Percentiles rank a stretch among this genome's conserved stretches.
These are phyloP conservation scores for Chinchilla lanigera DNA, from an alignment of 2,113 vertebrate species.

Conservation along the genomic window DNA sequence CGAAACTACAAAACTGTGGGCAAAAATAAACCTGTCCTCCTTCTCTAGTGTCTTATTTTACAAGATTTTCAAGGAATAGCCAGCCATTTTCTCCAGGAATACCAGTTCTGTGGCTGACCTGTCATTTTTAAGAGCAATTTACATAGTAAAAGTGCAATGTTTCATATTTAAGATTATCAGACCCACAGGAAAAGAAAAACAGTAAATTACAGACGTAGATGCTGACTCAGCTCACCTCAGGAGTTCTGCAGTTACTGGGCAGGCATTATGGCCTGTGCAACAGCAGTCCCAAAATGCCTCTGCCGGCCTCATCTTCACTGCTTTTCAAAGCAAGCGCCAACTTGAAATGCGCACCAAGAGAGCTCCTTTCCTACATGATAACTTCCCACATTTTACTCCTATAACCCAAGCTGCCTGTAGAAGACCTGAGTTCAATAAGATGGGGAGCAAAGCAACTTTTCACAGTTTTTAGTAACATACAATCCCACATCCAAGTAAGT, in stretches of 20 bases:
- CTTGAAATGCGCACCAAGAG: slow-evolving; percentile 22
- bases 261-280: background rate
- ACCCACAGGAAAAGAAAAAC: slow-evolving; percentile 40
- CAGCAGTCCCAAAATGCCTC: background rate
- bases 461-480: slow-evolving; percentile 25
- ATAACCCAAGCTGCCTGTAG: background rate
- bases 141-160: slow-evolving; percentile 42
- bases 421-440: background rate
- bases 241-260: slow-evolving; percentile 5
- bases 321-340: slow-evolving; percentile 52
- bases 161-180: slow-evolving; percentile 28
- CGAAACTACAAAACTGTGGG: background rate
- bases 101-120: background rate
- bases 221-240: slow-evolving; percentile 21
- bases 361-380: background rate
- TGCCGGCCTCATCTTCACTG: background rate
- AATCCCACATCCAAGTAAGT: background rate
- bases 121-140: slow-evolving; percentile 44
- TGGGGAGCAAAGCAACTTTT: background rate
- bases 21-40: background rate
- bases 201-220: background rate
- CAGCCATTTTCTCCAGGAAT: slow-evolving; percentile 21
- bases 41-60: background rate
- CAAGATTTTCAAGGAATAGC: slow-evolving; percentile 30
- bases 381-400: background rate